These are phyloP conservation scores for Philereme vetulata DNA, from an alignment of 2,888 invertebrate species.

Conservation along the genomic window DNA sequence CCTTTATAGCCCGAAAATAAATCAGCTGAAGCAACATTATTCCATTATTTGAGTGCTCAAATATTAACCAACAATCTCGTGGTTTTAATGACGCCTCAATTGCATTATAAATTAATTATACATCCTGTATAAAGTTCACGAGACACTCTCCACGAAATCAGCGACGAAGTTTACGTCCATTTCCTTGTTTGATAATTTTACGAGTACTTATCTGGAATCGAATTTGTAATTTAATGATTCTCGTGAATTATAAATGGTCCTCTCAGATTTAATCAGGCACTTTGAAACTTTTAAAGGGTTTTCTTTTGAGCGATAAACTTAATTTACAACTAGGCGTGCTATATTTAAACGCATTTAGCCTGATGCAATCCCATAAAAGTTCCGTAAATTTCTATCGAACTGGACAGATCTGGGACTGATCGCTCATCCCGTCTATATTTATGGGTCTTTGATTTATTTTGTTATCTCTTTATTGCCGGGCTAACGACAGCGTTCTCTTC, in stretches of 20 bases:
- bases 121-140: slow-evolving; percentile 8
- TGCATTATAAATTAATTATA: not conserved
- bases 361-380: slow-evolving; percentile 71
- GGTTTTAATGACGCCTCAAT: not conserved
- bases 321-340: slow-evolving; percentile 71
- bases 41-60: too few species aligned
- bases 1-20: slow-evolving; percentile 11
- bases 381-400: slow-evolving; percentile 72
- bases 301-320: slow-evolving; percentile 66
- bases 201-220: slow-evolving; percentile 36
- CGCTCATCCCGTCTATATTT: slow-evolving; percentile 77
- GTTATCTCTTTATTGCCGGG: slow-evolving; percentile 81
- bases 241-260: slow-evolving; percentile 52
- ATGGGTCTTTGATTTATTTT: slow-evolving; percentile 82
- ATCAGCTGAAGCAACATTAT: not conserved
- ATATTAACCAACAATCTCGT: too few species aligned
- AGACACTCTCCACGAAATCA: slow-evolving; percentile 51
- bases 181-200: slow-evolving; percentile 42
- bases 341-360: slow-evolving; percentile 71
- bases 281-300: slow-evolving; percentile 47
- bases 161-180: slow-evolving; percentile 50
- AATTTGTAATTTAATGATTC: slow-evolving; percentile 51
- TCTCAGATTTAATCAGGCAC: slow-evolving; percentile 37
- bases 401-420: slow-evolving; percentile 76
- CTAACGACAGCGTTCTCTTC: slow-evolving; percentile 82